Evolutionary conservation across 2,888 invertebrate genomes (phyloP), one percentile per base, ranked within the genome.

Genomic region (Gerris lacustris): DNA sequence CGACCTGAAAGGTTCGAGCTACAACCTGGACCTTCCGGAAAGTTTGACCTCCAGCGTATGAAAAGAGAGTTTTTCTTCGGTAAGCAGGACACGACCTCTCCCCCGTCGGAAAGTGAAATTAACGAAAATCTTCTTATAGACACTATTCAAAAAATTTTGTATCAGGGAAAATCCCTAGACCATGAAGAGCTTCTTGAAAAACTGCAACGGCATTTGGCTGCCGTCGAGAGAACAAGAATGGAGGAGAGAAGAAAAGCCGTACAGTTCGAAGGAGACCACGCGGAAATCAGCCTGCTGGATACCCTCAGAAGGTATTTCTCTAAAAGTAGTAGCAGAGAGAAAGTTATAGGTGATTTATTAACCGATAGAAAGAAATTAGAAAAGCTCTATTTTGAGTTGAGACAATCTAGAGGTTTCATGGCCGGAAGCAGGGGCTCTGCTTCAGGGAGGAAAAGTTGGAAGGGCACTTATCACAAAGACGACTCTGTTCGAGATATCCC

Each of bases 351-450:
- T 69, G 88, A 88, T 77, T 82, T 91, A 69, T 80, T 91, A 69
- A 88, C 88, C 9, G 88, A 92, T 79, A 84, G 90, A 76, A 87
- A 86, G 77, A 82, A 89, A 44, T 81, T 92, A 69, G 90, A 89
- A 79, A 88, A 86, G 79, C 81, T 89, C 45, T 89, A 89, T 78
- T 88, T 88, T 78, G 89, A 89, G 77, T 82, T 89, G 75, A 83
- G 89, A 74, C 87, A 88, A 77, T 85, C 89, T 44, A 85, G 87
- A 74, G 83, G 84, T 0, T 86, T 85, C 74, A 77, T 83, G 45
- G 64, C 64, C 7, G 82, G 83, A 18, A 77, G 79, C 44, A 76
- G 79, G 17, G 64, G 64, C 7, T 69, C 63, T 44, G 69, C 31
- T 66, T 63, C 47, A 17, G 62, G 72, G 44, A 69, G 62, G 66